Base-by-base conservation (phyloP, 1,140 invertebrate species). In the Nomia melanderi region DNA sequence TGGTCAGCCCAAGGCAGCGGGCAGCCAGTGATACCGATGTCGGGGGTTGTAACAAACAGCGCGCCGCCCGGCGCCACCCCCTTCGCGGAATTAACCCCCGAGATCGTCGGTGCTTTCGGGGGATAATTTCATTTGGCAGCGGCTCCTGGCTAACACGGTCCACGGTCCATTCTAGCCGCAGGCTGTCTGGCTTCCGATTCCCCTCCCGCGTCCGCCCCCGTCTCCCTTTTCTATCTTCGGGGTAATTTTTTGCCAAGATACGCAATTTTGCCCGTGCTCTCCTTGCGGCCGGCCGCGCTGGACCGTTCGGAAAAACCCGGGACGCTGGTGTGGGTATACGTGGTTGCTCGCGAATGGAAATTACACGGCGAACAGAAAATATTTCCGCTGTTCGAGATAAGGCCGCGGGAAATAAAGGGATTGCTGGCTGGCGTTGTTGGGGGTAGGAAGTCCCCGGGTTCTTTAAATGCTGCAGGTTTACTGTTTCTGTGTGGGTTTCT, bases 91-190 rank as follows among this genome's bases (percentile, higher is more conserved):
- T 90, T 87, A 90, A 87, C 86, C 83, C 85, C 79, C 81, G 86
- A 84, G 80, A 88, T 86, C 79, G 86, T 79, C 80, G 47, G 78
- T 78, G 86, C 64, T 86, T 87, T 72, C 88, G 83, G 84, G 82
- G 83, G 90, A 87, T 91, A 90, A 91, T 91, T 91, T 90, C 89
- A 90, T 90, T 91, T 91, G 90, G 90, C 87, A 87, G 79, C 81
- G 66, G 53, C 56, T 86, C 39, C 79, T 74, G 74, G 74, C 64
- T 60, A 59, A 59, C 64, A 44, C 25, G 73, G 39, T 36, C 73
- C 64, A 76, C 65, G 64, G 73, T 64, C 78, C 50, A 65, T 70
- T 75, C 70, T 78, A 36, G 39, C 78, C 53, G 27, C 65, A 11
- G 57, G 60, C 71, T 70, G 54, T 63, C 71, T 66, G 70, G 62